Base-by-base conservation (phyloP, 2,888 invertebrate genomes). In the Lepidocyrtinus sp. region DNA sequence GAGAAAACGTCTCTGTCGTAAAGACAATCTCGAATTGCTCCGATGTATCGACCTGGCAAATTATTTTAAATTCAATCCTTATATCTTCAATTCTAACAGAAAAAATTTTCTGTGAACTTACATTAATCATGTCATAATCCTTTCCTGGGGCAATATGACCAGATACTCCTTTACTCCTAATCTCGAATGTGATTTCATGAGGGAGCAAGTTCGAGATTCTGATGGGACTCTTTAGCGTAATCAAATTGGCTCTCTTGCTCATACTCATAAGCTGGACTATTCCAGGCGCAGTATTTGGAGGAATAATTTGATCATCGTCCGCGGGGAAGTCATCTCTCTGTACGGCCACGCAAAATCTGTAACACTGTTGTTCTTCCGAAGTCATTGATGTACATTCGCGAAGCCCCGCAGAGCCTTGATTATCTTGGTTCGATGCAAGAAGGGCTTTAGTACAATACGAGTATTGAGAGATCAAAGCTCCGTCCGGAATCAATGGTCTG, bases 151-250 rank as follows among this genome's bases (percentile, higher is more conserved):
- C 88, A 46, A 91, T 88, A 46, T 88, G 87, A 12, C 87, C 87
- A 24, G 64, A 75, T 0, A 83, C 46, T 2, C 61, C 67, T 62
- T 82, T 81, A 26, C 74, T 74, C 26, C 91, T 91, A 87, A 89
- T 86, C 50, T 86, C 86, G 83, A 92, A 95, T 73, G 92, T 90
- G 79, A 96, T 88, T 89, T 95, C 95, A 85, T 94, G 91, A 0
- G 98, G 98, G 70, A 99, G 91, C 81, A 98, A 91, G 91, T 98
- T 99, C 84, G 93, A 93, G 1, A 98, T 88, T 17, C 94, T 89
- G 19, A 99, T 90, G 0, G 96, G 96, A 25, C 98, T 95, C 85
- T 95, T 90, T 63, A 99, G 90, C 1, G 93, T 92, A 81, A 99
- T 93, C 17, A 94, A 93, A 89, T 99, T 98, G 0, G 95, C 98